Conservation (phyloP, 2,797 vertebrate genomes). For the Lacerta bilineata region DNA sequence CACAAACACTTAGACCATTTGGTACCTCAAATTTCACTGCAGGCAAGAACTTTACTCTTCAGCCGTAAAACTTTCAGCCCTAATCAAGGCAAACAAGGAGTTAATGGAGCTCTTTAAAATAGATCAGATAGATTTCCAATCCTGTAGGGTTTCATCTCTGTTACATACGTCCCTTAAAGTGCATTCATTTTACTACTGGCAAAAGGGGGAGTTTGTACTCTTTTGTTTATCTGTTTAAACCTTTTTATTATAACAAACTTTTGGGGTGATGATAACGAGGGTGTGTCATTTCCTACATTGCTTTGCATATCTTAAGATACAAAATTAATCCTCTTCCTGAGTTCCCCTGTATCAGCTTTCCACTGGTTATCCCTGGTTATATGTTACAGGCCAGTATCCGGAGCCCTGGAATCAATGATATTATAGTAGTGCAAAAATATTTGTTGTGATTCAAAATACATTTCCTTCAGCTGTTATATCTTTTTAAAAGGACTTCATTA, state of each 20-base stretch:
- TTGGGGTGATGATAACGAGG: not conserved
- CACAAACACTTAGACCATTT: not conserved
- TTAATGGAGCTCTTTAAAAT: not conserved
- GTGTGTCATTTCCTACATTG: conserved; percentile 1
- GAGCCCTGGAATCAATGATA: not conserved
- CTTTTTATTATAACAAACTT: not conserved
- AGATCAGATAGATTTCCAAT: not conserved
- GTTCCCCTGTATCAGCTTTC: not conserved
- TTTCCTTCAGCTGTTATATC: conserved; percentile 63
- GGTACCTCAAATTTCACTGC: not conserved
- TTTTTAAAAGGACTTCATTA: conserved; percentile 73
- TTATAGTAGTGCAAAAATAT: conserved; percentile 6
- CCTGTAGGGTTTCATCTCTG: not conserved
- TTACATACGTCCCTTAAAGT: not conserved
- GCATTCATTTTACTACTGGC: not conserved
- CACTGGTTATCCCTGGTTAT: not conserved
- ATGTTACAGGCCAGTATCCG: not conserved
- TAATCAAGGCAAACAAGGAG: not conserved
- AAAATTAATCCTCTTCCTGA: fast-evolving
- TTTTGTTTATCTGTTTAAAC: conserved; percentile 41
- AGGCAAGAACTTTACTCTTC: not conserved
- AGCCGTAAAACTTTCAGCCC: not conserved
- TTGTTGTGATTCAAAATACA: conserved; percentile 53
- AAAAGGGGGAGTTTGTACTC: not conserved
- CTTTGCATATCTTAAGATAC: conserved; percentile 32